A percentile compares a stretch with the other conserved stretches of the same genome.
Evolutionary conservation across 2,797 vertebrate species (phyloP).

Genomic region (Sebastes matsubarae): DNA sequence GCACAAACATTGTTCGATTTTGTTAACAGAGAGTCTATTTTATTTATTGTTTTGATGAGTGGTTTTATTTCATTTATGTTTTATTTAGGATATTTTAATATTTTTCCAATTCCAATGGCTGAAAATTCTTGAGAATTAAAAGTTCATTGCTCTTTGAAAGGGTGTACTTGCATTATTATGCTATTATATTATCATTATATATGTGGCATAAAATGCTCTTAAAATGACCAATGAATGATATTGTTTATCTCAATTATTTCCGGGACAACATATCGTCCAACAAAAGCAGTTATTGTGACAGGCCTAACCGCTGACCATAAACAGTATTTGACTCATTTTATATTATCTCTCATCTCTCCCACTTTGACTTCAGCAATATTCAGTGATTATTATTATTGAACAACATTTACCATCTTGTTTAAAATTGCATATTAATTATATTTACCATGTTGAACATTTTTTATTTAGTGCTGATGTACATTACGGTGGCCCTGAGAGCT

Average conservation of each 20-base stretch:
- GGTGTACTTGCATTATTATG: background rate
- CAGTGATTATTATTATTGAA: background rate
- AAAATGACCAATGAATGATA: accelerated
- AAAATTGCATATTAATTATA: background rate
- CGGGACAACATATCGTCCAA: accelerated
- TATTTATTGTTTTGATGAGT: background rate
- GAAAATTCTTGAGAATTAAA: background rate
- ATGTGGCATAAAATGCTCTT: background rate
- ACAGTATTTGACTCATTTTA: background rate
- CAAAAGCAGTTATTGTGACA: background rate
- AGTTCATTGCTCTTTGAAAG: background rate
- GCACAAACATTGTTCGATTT: too few relatives aligned
- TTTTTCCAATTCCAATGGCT: background rate
- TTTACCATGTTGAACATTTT: background rate
- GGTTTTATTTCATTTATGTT: accelerated
- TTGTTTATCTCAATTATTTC: too few relatives aligned
- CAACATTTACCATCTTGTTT: background rate
- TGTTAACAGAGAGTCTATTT: background rate
- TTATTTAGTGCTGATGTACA: background rate
- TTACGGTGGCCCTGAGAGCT: background rate
- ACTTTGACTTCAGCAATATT: background rate
- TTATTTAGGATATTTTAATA: background rate
- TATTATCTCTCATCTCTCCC: background rate
- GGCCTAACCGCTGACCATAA: background rate
- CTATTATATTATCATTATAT: background rate